Evolutionary conservation across 2,888 invertebrate genomes (phyloP).

Genomic region (Eumerus sabulonum): DNA sequence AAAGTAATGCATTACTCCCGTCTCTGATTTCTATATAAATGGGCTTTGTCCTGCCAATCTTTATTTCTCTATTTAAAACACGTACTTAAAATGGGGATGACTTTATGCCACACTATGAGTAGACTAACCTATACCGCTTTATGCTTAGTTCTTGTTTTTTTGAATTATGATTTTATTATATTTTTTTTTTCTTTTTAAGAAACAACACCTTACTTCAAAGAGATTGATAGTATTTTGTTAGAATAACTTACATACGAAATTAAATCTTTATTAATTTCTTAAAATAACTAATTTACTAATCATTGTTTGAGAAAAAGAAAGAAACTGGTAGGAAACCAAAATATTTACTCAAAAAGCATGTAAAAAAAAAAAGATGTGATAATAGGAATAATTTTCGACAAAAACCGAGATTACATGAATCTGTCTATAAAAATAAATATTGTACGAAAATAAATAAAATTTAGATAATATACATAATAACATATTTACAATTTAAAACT

Average conservation of each 20-base stretch:
- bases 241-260: constrained; percentile 11
- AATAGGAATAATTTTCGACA: constrained; percentile 66
- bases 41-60: too few species aligned
- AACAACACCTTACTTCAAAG: constrained; percentile 27
- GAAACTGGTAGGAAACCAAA: constrained; percentile 26
- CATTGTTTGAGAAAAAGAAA: constrained; percentile 27
- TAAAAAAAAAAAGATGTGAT: constrained; percentile 62
- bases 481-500: constrained; percentile 59
- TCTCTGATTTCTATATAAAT: too few species aligned
- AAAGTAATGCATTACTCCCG: too few species aligned
- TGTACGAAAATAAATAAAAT: constrained; percentile 22
- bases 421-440: constrained; percentile 21
- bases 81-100: too few species aligned
- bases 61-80: too few species aligned
- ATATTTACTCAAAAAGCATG: constrained; percentile 47
- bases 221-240: constrained; percentile 23
- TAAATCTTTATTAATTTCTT: constrained; percentile 44
- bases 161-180: not conserved
- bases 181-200: not conserved
- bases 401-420: constrained; percentile 31
- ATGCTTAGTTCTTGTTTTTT: constrained; percentile 20
- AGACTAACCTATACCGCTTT: constrained; percentile 32
- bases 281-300: constrained; percentile 40
- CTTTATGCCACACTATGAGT: constrained; percentile 35
- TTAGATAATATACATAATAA: constrained; percentile 52